phyloP scores from a whole-genome alignment of 2,797 vertebrate genomes.

The Phrynocephalus forsythii region DNA sequence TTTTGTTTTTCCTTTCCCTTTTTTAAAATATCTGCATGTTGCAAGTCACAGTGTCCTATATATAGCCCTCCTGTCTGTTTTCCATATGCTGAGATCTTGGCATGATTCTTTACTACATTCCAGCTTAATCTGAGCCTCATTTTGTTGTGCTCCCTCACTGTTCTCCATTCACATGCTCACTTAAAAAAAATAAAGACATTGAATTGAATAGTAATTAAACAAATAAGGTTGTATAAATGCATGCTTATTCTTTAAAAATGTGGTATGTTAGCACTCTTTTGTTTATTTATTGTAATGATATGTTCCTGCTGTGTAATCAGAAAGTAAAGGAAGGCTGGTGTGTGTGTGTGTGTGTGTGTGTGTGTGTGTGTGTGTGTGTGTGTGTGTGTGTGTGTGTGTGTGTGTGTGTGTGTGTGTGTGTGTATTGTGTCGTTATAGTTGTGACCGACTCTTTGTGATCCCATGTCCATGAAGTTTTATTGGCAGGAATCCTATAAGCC shows the following conservation, averaged over 20 bases:
- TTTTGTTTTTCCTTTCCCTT: slow-evolving; percentile 41
- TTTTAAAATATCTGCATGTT: slow-evolving; percentile 58
- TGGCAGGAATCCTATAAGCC: not conserved
- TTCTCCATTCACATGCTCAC: slow-evolving; percentile 35
- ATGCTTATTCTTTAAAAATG: slow-evolving; percentile 25
- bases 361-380: too few relatives aligned
- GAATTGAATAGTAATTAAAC: slow-evolving; percentile 1
- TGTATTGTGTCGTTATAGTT: too few relatives aligned
- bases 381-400: too few relatives aligned
- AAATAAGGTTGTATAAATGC: slow-evolving; percentile 26
- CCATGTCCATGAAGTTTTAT: too few relatives aligned
- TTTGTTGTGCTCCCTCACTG: slow-evolving; percentile 42
- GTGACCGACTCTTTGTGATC: too few relatives aligned
- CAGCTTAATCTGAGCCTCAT: slow-evolving; percentile 50
- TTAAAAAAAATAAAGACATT: slow-evolving; percentile 62
- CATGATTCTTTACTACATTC: slow-evolving; percentile 71
- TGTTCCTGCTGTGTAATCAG: not conserved
- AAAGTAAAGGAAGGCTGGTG: not conserved
- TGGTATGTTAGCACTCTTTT: slow-evolving; percentile 19
- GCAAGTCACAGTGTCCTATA: slow-evolving; percentile 84
- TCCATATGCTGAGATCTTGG: slow-evolving; percentile 79
- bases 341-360: not conserved
- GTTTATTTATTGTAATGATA: not conserved
- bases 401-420: too few relatives aligned
- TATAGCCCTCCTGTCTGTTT: slow-evolving; percentile 78